Evolutionary conservation across 2,113 vertebrate genomes (phyloP).

Genomic region (Gobius niger): DNA sequence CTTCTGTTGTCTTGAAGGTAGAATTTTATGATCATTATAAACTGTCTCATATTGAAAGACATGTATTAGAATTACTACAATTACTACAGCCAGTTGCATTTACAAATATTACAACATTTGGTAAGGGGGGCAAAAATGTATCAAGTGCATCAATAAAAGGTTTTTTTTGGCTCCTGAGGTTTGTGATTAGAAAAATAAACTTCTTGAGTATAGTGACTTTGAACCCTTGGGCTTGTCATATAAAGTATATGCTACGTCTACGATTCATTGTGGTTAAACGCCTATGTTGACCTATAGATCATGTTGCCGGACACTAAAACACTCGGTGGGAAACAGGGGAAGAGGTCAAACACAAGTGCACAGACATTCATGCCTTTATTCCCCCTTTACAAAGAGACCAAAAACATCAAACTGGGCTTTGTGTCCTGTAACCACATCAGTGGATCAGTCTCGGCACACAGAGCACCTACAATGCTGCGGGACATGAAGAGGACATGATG

Average conservation of each 20-base stretch:
- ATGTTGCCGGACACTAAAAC: conserved; percentile 20
- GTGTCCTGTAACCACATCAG: conserved; percentile 28
- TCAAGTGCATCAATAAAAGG: too few species aligned
- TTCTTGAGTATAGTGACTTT: neutral
- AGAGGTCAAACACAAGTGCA: conserved; percentile 30
- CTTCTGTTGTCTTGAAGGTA: too few species aligned
- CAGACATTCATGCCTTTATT: conserved; percentile 46
- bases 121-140: too few species aligned
- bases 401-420: conserved; percentile 42
- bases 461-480: neutral
- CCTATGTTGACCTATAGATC: conserved; percentile 4
- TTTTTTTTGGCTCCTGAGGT: too few species aligned
- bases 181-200: neutral
- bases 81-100: neutral
- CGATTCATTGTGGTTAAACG: neutral
- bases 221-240: neutral
- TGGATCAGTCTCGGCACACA: conserved; percentile 14
- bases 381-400: conserved; percentile 47
- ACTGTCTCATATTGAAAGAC: too few species aligned
- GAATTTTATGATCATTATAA: too few species aligned
- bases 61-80: too few species aligned
- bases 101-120: too few species aligned
- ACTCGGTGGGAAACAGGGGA: conserved; percentile 14
- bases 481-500: neutral
- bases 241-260: neutral